Conservation (phyloP, 2,113 vertebrate genomes). For the Raja brachyura region DNA sequence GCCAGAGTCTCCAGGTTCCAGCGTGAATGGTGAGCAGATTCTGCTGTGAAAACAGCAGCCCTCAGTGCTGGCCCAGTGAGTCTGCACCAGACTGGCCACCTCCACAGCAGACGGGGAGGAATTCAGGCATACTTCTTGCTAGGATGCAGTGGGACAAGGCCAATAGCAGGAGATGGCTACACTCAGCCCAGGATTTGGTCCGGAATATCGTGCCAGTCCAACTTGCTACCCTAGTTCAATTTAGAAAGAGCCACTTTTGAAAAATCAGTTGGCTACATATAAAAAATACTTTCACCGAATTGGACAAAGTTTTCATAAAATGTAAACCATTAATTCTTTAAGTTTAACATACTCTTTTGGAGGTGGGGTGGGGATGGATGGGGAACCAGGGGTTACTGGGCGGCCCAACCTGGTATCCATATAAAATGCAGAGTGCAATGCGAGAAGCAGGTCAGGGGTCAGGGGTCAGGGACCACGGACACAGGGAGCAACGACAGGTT, state of each 20-base stretch:
- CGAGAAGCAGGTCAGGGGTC: neutral
- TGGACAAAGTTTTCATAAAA: slow-evolving; percentile 19
- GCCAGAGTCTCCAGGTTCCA: neutral
- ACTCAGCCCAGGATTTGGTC: neutral
- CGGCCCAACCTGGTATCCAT: neutral
- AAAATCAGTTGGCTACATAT: neutral
- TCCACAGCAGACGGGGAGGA: no score
- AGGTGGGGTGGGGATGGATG: neutral
- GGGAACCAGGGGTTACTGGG: no score
- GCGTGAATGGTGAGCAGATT: neutral
- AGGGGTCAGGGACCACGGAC: no score
- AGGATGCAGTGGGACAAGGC: no score
- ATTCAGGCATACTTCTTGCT: neutral
- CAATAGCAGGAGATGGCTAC: neutral
- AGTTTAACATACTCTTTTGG: neutral
- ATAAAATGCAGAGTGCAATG: neutral
- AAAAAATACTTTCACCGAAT: neutral
- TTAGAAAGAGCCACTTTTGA: neutral
- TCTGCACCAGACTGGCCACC: no score
- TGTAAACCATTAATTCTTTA: slow-evolving; percentile 20
- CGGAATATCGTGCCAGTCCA: neutral
- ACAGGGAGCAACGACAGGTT: neutral
- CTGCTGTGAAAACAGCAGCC: neutral
- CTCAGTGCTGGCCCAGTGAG: no score
- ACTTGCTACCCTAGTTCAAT: neutral